A percentile compares a stretch with the other conserved stretches of the same genome.
phyloP scores from a whole-genome alignment of 2,888 invertebrate genomes.

The Dasypogon diadema region DNA sequence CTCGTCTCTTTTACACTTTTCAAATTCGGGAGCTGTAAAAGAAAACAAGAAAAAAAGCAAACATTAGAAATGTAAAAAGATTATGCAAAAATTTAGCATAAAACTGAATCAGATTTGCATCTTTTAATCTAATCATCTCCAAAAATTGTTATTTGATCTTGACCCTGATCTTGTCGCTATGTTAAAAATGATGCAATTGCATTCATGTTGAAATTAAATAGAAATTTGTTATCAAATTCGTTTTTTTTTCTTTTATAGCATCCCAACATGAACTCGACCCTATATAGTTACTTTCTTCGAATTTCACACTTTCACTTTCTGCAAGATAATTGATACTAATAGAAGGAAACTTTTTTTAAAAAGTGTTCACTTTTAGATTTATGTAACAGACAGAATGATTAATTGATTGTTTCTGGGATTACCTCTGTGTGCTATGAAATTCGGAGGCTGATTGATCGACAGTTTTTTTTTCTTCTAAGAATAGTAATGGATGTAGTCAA shows the following conservation, averaged over 20 bases:
- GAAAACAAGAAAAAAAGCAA: slow-evolving; percentile 48
- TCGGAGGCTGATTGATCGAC: too few relatives aligned
- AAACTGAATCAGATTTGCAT: too few relatives aligned
- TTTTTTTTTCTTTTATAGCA: too few relatives aligned
- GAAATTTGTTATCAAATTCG: too few relatives aligned
- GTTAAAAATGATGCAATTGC: too few relatives aligned
- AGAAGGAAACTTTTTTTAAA: slow-evolving; percentile 1
- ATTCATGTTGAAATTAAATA: too few relatives aligned
- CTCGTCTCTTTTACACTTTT: slow-evolving; percentile 72
- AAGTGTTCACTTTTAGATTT: slow-evolving; percentile 2
- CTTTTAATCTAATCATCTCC: too few relatives aligned
- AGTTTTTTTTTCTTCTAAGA: too few relatives aligned
- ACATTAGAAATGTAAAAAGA: neutral
- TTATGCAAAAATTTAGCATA: too few relatives aligned
- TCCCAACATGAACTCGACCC: neutral
- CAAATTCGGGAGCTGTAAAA: slow-evolving; percentile 72
- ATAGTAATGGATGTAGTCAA: too few relatives aligned
- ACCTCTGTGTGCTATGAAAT: too few relatives aligned
- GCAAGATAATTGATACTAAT: slow-evolving; percentile 17
- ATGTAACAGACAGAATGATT: slow-evolving; percentile 2
- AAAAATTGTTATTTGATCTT: too few relatives aligned
- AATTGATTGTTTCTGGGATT: slow-evolving; percentile 8
- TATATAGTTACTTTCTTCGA: neutral
- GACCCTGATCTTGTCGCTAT: slow-evolving; percentile 23
- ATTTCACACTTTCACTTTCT: slow-evolving; percentile 23